Evolutionary conservation across 2,888 invertebrate genomes (phyloP).

Genomic region (Papilio demoleus): DNA sequence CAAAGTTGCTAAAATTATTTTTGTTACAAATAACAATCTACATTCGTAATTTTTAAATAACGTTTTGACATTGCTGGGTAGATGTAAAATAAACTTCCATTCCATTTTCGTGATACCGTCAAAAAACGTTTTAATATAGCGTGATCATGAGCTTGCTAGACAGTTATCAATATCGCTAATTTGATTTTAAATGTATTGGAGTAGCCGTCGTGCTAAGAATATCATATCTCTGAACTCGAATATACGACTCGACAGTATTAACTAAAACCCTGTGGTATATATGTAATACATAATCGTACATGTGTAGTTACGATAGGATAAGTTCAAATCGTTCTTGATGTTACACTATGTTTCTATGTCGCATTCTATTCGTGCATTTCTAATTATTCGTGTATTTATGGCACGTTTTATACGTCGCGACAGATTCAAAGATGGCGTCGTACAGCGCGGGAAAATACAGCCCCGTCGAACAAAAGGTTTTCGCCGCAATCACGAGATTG

Average conservation of each 20-base stretch:
- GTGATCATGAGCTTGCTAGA: conserved; percentile 68
- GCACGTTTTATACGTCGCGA: conserved; percentile 4
- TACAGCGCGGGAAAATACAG: conserved; percentile 14
- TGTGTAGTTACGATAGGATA: conserved; percentile 68
- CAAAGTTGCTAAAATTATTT: conserved; percentile 72
- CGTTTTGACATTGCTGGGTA: conserved; percentile 48
- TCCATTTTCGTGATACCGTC: conserved; percentile 9
- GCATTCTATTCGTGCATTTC: conserved; percentile 44
- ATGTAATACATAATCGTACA: conserved; percentile 62
- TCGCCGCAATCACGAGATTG: conserved; percentile 38
- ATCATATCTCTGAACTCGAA: conserved; percentile 75
- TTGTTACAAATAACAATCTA: conserved; percentile 60
- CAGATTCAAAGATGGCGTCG: conserved; percentile 27
- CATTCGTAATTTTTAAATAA: conserved; percentile 36
- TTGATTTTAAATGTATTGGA: conserved; percentile 20
- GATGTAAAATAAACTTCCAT: conserved; percentile 49
- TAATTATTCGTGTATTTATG: conserved; percentile 30
- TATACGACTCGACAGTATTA: conserved; percentile 78
- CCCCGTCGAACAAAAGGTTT: conserved; percentile 26
- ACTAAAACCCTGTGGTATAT: conserved; percentile 71
- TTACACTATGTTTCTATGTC: conserved; percentile 58
- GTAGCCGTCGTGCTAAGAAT: conserved; percentile 51
- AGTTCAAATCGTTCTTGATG: conserved; percentile 65
- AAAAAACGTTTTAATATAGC: conserved; percentile 45
- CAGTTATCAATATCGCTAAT: conserved; percentile 49